Evolutionary conservation across 2,888 invertebrate genomes (phyloP).

Genomic region (Tetragnatha montana): DNA sequence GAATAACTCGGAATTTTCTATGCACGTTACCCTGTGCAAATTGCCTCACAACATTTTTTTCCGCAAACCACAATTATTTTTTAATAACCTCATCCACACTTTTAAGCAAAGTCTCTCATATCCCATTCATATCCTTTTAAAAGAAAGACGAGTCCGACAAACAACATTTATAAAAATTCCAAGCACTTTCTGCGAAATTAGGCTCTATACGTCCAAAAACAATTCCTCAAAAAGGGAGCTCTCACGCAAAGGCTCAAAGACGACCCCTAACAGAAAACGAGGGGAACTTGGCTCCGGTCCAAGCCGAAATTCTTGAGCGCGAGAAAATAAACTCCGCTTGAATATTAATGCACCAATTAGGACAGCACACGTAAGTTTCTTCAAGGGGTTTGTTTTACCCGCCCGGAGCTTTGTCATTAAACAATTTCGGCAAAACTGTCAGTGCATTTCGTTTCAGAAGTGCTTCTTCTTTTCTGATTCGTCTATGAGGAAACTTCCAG

Average conservation of each 20-base stretch:
- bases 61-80: too few species aligned
- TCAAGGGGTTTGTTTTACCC: slow-evolving; percentile 28
- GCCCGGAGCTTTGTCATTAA: slow-evolving; percentile 29
- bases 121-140: too few species aligned
- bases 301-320: not conserved
- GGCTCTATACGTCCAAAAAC: slow-evolving; percentile 14
- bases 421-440: slow-evolving; percentile 10
- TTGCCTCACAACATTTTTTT: too few species aligned
- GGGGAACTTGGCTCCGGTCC: slow-evolving; percentile 14
- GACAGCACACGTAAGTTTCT: slow-evolving; percentile 25
- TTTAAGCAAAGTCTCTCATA: too few species aligned
- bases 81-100: too few species aligned
- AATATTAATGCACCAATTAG: slow-evolving; percentile 59
- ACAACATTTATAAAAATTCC: not conserved
- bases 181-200: slow-evolving; percentile 14
- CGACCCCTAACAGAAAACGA: slow-evolving; percentile 22
- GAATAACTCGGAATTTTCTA: too few species aligned
- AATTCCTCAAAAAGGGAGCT: slow-evolving; percentile 40
- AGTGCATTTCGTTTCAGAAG: not conserved
- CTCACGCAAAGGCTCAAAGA: slow-evolving; percentile 8
- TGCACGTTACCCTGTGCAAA: too few species aligned
- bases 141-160: too few species aligned
- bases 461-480: not conserved
- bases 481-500: not conserved
- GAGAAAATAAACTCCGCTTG: slow-evolving; percentile 44